Evolutionary conservation across 2,797 vertebrate genomes (phyloP).

Genomic region (Propithecus deckenii): DNA sequence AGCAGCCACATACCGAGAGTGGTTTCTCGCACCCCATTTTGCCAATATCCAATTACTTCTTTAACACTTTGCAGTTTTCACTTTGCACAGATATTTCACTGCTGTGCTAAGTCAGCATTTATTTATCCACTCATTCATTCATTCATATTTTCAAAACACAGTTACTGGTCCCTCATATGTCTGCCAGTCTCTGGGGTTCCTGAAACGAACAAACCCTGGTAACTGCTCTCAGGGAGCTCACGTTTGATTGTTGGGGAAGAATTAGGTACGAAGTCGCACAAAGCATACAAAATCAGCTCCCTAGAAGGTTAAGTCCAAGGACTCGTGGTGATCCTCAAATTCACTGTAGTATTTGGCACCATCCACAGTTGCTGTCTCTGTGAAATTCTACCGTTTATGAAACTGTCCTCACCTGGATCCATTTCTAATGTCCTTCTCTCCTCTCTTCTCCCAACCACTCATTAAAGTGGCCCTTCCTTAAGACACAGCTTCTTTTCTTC

Average conservation of each 20-base stretch:
- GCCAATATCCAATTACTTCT: not conserved
- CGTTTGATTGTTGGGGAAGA: not conserved
- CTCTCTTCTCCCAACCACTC: not conserved
- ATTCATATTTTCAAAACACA: not conserved
- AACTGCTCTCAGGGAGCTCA: not conserved
- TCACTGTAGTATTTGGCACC: not conserved
- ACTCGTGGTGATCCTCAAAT: not conserved
- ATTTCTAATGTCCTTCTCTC: not conserved
- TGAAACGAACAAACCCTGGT: not conserved
- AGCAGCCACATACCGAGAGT: not conserved
- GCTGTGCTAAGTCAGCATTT: not conserved
- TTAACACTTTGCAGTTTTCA: not conserved
- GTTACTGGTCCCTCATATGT: not conserved
- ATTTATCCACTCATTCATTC: not conserved
- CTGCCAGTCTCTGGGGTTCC: not conserved
- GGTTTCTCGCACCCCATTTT: not conserved
- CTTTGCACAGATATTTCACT: not conserved
- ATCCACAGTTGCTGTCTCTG: accelerated
- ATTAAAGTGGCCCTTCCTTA: not conserved
- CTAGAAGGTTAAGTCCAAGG: not conserved
- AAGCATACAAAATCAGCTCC: not conserved
- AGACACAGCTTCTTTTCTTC: not conserved
- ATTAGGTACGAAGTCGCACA: not conserved
- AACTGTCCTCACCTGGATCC: not conserved
- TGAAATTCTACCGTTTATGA: not conserved